Evolutionary conservation across 2,113 vertebrate species (phyloP).

Genomic region (Crotalus tigris): DNA sequence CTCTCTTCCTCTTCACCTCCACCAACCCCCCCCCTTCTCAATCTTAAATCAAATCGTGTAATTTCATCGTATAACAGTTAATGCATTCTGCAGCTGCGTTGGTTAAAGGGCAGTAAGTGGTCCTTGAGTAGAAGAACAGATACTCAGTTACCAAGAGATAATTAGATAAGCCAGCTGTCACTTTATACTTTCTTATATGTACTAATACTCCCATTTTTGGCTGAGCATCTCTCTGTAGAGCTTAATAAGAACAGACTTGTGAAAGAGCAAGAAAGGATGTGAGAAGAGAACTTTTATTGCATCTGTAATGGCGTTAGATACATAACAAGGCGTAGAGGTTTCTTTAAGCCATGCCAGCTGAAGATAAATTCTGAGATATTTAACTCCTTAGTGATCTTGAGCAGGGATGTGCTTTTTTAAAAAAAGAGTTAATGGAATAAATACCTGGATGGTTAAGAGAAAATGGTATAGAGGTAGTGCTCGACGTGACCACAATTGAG

Average conservation of each 20-base stretch:
- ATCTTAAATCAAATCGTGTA: constrained; percentile 32
- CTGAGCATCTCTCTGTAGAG: neutral
- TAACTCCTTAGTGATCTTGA: constrained; percentile 19
- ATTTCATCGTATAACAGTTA: constrained; percentile 24
- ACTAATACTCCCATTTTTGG: constrained; percentile 24
- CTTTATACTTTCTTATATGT: constrained; percentile 24
- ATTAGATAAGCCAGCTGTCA: constrained; percentile 31
- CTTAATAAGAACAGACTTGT: accelerated
- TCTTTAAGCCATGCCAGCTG: constrained; percentile 1
- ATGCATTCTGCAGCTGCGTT: constrained; percentile 51
- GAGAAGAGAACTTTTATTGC: neutral
- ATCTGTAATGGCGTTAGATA: constrained; percentile 25
- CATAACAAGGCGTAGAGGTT: neutral
- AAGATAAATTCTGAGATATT: constrained; percentile 22
- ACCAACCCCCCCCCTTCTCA: neutral
- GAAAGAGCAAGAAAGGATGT: constrained; percentile 3
- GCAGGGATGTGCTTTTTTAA: neutral
- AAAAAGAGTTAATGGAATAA: constrained; percentile 37
- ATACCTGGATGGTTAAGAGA: neutral
- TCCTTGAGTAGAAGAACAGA: constrained; percentile 23
- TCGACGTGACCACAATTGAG: neutral
- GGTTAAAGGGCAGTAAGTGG: constrained; percentile 8
- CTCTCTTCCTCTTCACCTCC: neutral
- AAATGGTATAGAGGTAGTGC: neutral
- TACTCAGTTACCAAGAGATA: constrained; percentile 27